Evolutionary conservation across 2,888 invertebrate species (phyloP), one percentile per base, ranked within the genome.

Genomic region (Xestia ashworthii): DNA sequence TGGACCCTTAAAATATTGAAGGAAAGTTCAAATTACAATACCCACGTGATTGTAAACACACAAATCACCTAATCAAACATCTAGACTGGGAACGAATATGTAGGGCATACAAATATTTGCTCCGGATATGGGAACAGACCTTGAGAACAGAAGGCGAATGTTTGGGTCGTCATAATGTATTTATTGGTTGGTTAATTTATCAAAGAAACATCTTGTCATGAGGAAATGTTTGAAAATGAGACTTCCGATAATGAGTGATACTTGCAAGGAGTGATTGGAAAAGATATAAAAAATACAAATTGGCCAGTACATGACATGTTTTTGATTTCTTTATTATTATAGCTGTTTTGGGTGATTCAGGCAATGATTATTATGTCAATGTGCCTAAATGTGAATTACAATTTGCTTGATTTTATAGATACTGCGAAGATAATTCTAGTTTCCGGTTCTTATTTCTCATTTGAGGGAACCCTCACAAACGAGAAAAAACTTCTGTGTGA

Each of bases 51-150:
- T 48, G 60, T 72, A 71, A 64, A 80, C 50, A 82, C 65, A 80
- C 71, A 80, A 80, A 81, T 81, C 70, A 71, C 66, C 67, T 73
- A 64, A 73, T 68, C 76, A 83, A 81, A 84, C 67, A 83, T 81
- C 50, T 72, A 81, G 64, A 72, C 69, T 44, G 58, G n/a, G 32
- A 70, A 64, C 69, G 76, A 82, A 76, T 80, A 66, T 76, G 60
- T 72, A 75, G 62, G 81, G n/a, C 53, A 81, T 60, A 84, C 81
- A 84, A 82, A 83, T 84, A 81, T 81, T 82, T 65, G 70, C 53
- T 62, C 46, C 25, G 41, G 41, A 71, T 68, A 64, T 70, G 41
- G 19, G 53, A 69, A 84, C 58, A 70, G 70, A 71, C 81, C 67
- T 76, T 84, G 76, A 73, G 66, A 53, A 81, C 62, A 76, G 81